These are phyloP conservation scores for Aeoliscus strigatus DNA, from an alignment of 2,797 vertebrate genomes.

Conservation along the genomic window DNA sequence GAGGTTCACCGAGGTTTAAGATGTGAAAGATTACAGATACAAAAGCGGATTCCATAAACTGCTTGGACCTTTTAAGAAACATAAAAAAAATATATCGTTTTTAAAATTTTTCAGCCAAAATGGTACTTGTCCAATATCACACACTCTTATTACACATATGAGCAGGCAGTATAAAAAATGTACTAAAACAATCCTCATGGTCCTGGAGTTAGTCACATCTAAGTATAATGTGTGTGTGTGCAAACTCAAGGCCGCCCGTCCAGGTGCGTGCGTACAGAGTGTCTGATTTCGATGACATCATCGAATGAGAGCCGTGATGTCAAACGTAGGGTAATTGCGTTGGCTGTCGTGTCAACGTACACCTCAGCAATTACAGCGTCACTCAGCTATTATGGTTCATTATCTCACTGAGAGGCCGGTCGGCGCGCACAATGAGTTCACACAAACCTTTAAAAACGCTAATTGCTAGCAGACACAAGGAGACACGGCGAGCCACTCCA, in stretches of 20 bases:
- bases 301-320: conserved; percentile 66
- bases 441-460: conserved; percentile 61
- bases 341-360: conserved; percentile 63
- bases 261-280: conserved; percentile 31
- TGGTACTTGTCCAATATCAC: no score
- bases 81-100: no score
- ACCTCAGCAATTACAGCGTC: conserved; percentile 69
- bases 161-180: no score
- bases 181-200: no score
- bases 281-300: conserved; percentile 68
- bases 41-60: neutral
- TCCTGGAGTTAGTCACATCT: no score
- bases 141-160: no score
- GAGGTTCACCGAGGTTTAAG: conserved; percentile 15
- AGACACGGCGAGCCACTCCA: conserved; percentile 44
- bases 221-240: neutral
- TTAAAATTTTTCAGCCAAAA: no score
- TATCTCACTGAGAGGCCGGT: conserved; percentile 62
- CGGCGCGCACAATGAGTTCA: conserved; percentile 64
- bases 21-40: no score
- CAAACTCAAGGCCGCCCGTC: conserved; percentile 8
- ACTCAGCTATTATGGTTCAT: conserved; percentile 71
- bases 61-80: no score
- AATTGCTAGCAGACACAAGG: conserved; percentile 70
- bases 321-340: conserved; percentile 68